phyloP scores from a whole-genome alignment of 2,113 vertebrate genomes.

The Erythrocercus mccallii region DNA sequence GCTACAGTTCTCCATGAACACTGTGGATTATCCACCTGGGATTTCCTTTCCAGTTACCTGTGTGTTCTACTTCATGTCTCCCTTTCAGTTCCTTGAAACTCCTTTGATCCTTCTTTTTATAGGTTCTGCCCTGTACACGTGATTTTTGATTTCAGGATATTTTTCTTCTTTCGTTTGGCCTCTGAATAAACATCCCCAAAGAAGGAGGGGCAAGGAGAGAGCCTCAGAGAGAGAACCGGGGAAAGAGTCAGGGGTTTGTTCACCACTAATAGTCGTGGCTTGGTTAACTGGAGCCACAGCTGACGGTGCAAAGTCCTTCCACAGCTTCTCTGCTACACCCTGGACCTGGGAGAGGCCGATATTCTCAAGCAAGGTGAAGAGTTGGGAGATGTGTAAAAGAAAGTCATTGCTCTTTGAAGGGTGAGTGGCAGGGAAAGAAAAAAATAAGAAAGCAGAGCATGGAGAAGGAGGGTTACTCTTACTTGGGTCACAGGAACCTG shows the following conservation, averaged over 20 bases:
- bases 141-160: not conserved
- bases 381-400: not conserved
- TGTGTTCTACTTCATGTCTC: not conserved
- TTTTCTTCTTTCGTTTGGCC: not conserved
- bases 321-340: not conserved
- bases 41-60: not conserved
- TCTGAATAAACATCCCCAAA: not conserved
- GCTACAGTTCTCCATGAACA: not conserved
- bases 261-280: not conserved
- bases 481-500: not conserved
- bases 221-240: not conserved
- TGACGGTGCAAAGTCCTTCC: not conserved
- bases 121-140: accelerated
- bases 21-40: not conserved
- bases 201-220: not conserved
- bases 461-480: not conserved
- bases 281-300: not conserved
- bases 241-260: not conserved
- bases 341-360: not conserved
- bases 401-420: not conserved
- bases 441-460: not conserved
- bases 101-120: not conserved
- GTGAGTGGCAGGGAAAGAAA: not conserved
- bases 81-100: not conserved
- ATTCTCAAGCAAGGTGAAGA: not conserved